Conservation (phyloP, 2,888 invertebrate genomes). For the Zygothrica quintamaculata region DNA sequence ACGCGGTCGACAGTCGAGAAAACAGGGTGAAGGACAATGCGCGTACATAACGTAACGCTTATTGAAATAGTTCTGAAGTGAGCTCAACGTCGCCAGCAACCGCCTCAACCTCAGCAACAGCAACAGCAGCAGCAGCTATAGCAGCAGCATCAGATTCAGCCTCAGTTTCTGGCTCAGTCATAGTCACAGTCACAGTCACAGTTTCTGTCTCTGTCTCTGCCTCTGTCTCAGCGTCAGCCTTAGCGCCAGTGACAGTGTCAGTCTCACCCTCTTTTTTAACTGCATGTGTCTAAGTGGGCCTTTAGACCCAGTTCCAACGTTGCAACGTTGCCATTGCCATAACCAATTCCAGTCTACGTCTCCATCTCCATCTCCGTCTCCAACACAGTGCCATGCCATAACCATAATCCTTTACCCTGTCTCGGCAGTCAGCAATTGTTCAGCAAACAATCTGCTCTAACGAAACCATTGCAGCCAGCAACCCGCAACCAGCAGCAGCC, state of each 20-base stretch:
- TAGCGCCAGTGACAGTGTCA: background rate
- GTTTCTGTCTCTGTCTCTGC: background rate
- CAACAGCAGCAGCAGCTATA: conserved; percentile 5
- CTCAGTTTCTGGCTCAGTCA: background rate
- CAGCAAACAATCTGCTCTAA: conserved; percentile 50
- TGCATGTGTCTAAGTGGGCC: conserved; percentile 34
- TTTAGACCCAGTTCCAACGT: conserved; percentile 24
- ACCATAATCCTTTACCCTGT: conserved; percentile 14
- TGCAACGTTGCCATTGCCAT: background rate
- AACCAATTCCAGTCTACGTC: too few species aligned
- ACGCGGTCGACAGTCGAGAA: conserved; percentile 27
- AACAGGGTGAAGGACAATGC: conserved; percentile 78
- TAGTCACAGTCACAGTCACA: conserved; percentile 1
- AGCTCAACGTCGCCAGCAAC: conserved; percentile 64
- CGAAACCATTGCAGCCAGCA: conserved; percentile 30
- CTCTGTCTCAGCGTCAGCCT: background rate
- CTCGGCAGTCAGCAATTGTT: conserved; percentile 48
- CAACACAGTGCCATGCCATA: background rate
- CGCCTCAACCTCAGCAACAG: conserved; percentile 25
- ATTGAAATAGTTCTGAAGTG: conserved; percentile 80
- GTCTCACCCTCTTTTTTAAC: background rate
- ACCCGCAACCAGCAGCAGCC: conserved; percentile 3
- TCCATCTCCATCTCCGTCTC: background rate
- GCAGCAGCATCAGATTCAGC: background rate
- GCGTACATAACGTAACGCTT: conserved; percentile 76